Evolutionary conservation across 2,113 vertebrate species (phyloP), one percentile per base, ranked within the genome.

Genomic region (Neolamprologus longior): DNA sequence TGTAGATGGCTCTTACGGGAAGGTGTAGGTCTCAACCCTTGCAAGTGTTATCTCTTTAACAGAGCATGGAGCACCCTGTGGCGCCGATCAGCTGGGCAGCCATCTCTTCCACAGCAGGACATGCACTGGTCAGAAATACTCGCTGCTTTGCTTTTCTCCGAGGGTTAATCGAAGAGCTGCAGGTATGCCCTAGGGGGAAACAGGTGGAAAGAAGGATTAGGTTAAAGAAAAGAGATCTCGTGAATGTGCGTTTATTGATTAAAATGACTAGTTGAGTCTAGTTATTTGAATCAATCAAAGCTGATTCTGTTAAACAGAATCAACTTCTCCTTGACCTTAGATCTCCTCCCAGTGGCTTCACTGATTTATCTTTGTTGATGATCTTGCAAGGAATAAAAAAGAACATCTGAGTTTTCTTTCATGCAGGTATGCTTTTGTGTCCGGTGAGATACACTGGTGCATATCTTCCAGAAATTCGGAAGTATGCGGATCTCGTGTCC

Each of bases 1-100:
- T 45, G 5, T 24, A 28, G 80, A 53, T 89, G 78, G 68, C 9
- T 47, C 68, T 58, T 50, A 84, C 19, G 61, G 28, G 13, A 73
- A 89, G 68, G 42, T 50, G 28, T 79, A 54, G 61, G 66, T 90
- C 90, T 86, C 58, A 50, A 35, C 83, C n/a, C 28, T 31, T 66
- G 68, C 5, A 2, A 86, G 71, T 79, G 58, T 90, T 93, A 84
- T 92, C 83, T 80, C 80, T 90, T 87, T 86, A 90, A 82, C 89
- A 50, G 90, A 87, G 76, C 84, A 88, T 73, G 84, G 26, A 80
- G 86, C 53, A 7, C 55, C 90, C 80, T 85, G 89, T 37, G 19
- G 90, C 61, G 86, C 17, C 5, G 24, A 89, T 89, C 89, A 93
- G 89, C 76, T 83, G 76, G 91, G 84, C 8, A 37, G 81, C 92